phyloP scores from a whole-genome alignment of 2,113 vertebrate genomes.

The Tor tambroides region DNA sequence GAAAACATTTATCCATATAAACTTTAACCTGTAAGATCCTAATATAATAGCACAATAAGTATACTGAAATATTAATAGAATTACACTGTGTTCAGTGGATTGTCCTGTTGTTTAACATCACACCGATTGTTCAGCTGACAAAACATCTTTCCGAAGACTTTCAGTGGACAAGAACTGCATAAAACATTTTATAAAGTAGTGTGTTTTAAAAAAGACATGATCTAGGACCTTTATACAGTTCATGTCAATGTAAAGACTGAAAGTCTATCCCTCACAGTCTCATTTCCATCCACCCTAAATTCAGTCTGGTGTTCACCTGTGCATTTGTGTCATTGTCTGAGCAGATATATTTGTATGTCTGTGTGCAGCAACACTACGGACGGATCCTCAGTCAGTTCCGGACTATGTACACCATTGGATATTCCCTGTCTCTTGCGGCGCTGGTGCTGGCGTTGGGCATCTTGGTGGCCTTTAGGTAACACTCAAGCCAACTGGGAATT shows the following conservation, averaged over 20 bases:
- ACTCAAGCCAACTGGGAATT: neutral
- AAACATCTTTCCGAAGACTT: too few relatives aligned
- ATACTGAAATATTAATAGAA: too few relatives aligned
- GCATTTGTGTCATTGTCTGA: neutral
- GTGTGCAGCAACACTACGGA: slow-evolving; percentile 74
- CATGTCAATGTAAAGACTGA: too few relatives aligned
- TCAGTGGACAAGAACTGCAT: too few relatives aligned
- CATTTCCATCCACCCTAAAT: too few relatives aligned
- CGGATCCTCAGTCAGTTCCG: slow-evolving; percentile 78
- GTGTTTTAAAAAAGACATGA: too few relatives aligned
- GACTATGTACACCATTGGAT: slow-evolving; percentile 94
- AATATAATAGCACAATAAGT: neutral
- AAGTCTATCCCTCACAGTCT: too few relatives aligned
- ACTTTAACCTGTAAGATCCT: neutral
- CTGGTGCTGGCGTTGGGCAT: slow-evolving; percentile 88
- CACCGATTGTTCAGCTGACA: too few relatives aligned
- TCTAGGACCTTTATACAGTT: too few relatives aligned
- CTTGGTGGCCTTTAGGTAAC: slow-evolving; percentile 91
- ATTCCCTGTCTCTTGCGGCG: slow-evolving; percentile 87
- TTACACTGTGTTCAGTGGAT: too few relatives aligned
- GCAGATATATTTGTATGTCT: slow-evolving; percentile 40
- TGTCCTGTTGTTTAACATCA: too few relatives aligned
- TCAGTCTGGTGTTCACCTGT: neutral
- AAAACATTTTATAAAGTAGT: too few relatives aligned
- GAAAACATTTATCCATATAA: neutral